Evolutionary conservation across 1,140 invertebrate species (phyloP).

Genomic region (Drosophila parvula): DNA sequence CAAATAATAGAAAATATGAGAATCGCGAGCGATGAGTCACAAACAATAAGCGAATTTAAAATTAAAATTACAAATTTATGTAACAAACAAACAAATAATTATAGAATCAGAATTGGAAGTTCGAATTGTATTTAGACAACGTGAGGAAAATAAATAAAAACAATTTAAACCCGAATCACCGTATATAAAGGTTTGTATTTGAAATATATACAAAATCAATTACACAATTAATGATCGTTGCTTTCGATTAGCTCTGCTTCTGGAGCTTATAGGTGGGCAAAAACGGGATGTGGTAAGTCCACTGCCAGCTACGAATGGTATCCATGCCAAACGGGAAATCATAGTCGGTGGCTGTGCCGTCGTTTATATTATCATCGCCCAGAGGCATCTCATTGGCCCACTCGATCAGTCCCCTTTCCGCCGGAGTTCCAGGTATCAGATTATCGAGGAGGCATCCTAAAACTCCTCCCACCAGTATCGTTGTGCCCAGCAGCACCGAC

Average conservation of each 20-base stretch:
- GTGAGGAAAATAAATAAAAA: constrained; percentile 16
- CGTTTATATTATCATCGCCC: constrained; percentile 84
- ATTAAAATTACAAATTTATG: constrained; percentile 31
- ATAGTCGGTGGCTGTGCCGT: constrained; percentile 86
- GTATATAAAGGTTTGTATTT: constrained; percentile 11
- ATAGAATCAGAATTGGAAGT: constrained; percentile 26
- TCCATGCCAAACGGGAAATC: constrained; percentile 90
- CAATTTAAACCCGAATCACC: constrained; percentile 38
- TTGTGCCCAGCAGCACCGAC: constrained; percentile 92
- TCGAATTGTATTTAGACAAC: constrained; percentile 39
- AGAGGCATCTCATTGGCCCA: constrained; percentile 90
- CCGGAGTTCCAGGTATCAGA: constrained; percentile 90
- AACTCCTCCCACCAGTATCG: constrained; percentile 92
- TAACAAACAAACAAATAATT: constrained; percentile 11
- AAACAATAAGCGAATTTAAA: constrained; percentile 71
- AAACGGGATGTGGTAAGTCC: constrained; percentile 88
- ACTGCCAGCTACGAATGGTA: constrained; percentile 84
- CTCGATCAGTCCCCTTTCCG: constrained; percentile 88
- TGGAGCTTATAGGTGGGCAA: constrained; percentile 87
- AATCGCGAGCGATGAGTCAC: constrained; percentile 32
- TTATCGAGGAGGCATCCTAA: constrained; percentile 93
- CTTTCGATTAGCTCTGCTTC: constrained; percentile 56
- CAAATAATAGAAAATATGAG: constrained; percentile 74
- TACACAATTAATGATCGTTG: background rate
- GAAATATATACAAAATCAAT: background rate